These are phyloP conservation scores for Temnothorax rugatulus DNA, from an alignment of 2,888 invertebrate species.

Conservation along the genomic window DNA sequence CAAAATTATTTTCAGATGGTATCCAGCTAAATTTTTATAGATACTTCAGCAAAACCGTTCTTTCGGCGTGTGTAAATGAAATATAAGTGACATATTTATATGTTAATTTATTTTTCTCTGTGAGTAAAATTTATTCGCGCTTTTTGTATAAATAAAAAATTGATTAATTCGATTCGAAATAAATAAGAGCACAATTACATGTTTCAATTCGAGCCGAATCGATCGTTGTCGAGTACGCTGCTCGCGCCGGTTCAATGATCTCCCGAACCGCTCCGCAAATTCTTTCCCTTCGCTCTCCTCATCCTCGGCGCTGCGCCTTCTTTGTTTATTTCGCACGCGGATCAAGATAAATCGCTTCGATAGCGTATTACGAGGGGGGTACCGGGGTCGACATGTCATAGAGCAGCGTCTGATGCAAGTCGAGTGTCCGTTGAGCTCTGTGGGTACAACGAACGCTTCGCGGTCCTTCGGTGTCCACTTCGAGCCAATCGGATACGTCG, in stretches of 20 bases:
- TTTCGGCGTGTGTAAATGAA: too few relatives aligned
- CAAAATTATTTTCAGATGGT: too few relatives aligned
- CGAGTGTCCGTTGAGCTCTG: conserved; percentile 63
- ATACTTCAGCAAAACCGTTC: too few relatives aligned
- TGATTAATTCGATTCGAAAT: not conserved
- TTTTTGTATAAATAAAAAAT: not conserved
- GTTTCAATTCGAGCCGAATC: conserved; percentile 3
- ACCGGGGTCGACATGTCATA: conserved; percentile 74
- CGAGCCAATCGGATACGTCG: conserved; percentile 32
- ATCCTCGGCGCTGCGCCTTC: conserved; percentile 26
- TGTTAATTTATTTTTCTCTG: not conserved
- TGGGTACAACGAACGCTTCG: conserved; percentile 48
- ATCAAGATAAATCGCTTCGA: conserved; percentile 76
- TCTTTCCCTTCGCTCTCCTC: conserved; percentile 29
- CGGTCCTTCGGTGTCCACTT: conserved; percentile 59
- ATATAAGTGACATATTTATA: not conserved
- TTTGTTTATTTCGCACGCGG: conserved; percentile 56
- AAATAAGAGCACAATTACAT: not conserved
- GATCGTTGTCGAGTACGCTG: conserved; percentile 17
- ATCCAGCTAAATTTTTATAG: too few relatives aligned
- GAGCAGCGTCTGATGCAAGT: conserved; percentile 70
- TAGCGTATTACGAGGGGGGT: conserved; percentile 73
- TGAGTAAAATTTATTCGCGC: not conserved
- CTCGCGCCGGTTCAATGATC: conserved; percentile 59
- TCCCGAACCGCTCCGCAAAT: conserved; percentile 46